phyloP scores from a whole-genome alignment of 2,797 vertebrate species.

The Peromyscus melanophrys region DNA sequence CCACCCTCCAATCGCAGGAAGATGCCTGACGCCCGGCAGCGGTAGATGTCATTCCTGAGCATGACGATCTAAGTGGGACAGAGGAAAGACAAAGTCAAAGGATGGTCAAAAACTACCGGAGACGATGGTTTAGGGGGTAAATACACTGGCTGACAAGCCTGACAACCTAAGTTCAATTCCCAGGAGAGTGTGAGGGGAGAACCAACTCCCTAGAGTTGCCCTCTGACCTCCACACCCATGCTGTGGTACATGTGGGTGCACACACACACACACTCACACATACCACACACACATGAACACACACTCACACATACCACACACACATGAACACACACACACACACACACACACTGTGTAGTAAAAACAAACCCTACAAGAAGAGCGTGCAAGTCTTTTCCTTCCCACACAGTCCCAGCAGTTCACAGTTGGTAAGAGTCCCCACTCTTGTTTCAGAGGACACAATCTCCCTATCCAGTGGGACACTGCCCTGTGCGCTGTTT shows the following conservation, averaged over 20 bases:
- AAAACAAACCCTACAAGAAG: neutral
- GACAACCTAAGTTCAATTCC: neutral
- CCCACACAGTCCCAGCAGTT: neutral
- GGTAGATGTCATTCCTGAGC: conserved; percentile 94
- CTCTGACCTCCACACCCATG: neutral
- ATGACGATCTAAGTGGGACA: conserved; percentile 91
- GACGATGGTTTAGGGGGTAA: neutral
- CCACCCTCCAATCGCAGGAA: conserved; percentile 93
- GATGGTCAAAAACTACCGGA: neutral
- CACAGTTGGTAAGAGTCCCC: neutral
- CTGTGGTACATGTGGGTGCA: too few species aligned
- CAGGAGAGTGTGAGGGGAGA: neutral
- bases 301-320: too few species aligned
- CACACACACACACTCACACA: neutral
- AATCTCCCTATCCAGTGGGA: neutral
- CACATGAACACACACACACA: too few species aligned
- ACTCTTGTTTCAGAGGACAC: neutral
- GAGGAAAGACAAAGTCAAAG: conserved; percentile 3
- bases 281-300: neutral
- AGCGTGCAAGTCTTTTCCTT: neutral
- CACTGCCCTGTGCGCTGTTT: neutral
- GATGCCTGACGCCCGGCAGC: conserved; percentile 93
- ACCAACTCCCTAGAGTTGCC: neutral
- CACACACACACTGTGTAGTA: neutral
- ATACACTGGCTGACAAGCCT: neutral